Conservation (phyloP, 2,797 vertebrate species). For the Fistularia tabacaria region DNA sequence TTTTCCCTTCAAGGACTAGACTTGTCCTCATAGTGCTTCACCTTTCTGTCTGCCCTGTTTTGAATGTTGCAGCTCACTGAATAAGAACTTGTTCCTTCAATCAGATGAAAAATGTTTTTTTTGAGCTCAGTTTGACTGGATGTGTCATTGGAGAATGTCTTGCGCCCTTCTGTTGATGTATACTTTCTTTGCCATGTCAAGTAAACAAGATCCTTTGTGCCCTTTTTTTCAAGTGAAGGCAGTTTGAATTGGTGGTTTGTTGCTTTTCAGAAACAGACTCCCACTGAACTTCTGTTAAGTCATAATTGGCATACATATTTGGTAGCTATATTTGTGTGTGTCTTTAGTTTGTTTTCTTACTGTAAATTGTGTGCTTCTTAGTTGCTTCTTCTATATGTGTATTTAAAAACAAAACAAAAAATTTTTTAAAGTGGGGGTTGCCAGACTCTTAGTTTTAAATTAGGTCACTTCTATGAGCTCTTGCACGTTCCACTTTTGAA, state of each 20-base stretch:
- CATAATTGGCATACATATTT: constrained; percentile 61
- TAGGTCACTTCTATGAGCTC: constrained; percentile 50
- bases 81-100: constrained; percentile 52
- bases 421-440: constrained; percentile 20
- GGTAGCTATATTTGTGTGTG: constrained; percentile 58
- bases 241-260: constrained; percentile 54
- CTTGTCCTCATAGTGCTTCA: constrained; percentile 9
- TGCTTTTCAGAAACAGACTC: constrained; percentile 43
- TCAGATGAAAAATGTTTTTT: constrained; percentile 50
- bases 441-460: constrained; percentile 48
- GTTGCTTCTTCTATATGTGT: constrained; percentile 60
- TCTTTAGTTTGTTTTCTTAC: constrained; percentile 55
- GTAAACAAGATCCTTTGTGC: constrained; percentile 48
- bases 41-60: constrained; percentile 63
- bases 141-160: constrained; percentile 64
- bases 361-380: constrained; percentile 56
- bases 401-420: no score
- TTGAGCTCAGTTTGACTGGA: constrained; percentile 60
- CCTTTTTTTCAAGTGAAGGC: constrained; percentile 65
- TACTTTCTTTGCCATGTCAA: constrained; percentile 59
- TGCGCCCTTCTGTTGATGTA: constrained; percentile 60
- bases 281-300: constrained; percentile 56
- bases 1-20: background rate
- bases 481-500: constrained; percentile 45
- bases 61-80: constrained; percentile 55